Conservation (phyloP, 2,113 vertebrate species). For the Lophius piscatorius region DNA sequence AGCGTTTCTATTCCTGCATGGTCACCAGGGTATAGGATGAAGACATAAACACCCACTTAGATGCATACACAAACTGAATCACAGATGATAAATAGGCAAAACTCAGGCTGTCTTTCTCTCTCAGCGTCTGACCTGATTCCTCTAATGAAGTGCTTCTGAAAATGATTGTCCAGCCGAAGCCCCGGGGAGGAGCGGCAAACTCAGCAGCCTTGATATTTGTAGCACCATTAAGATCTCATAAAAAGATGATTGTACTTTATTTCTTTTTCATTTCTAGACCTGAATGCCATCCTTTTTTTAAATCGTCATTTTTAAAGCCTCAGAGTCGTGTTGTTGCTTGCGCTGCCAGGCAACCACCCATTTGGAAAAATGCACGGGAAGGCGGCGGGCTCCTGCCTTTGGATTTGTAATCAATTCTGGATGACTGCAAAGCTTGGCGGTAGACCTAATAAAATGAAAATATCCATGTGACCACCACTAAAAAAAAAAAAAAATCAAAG, state of each 20-base stretch:
- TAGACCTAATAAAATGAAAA: not conserved
- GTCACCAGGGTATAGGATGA: not conserved
- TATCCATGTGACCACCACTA: not conserved
- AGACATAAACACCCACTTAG: not conserved
- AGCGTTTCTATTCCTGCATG: not conserved
- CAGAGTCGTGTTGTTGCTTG: not conserved
- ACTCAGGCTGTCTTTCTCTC: not conserved
- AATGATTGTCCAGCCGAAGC: conserved; percentile 53
- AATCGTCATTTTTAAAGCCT: conserved; percentile 15
- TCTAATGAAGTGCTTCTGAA: conserved; percentile 66
- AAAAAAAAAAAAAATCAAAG: conserved; percentile 1
- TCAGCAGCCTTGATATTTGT: conserved; percentile 66
- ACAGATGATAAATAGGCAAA: not conserved
- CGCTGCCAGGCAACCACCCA: conserved; percentile 38
- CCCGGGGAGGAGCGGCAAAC: conserved; percentile 29
- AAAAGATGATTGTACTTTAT: conserved; percentile 55
- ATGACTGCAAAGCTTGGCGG: conserved; percentile 2
- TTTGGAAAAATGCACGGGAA: conserved; percentile 3
- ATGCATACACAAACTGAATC: conserved; percentile 15
- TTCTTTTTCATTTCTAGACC: conserved; percentile 44
- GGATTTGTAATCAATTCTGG: conserved; percentile 4
- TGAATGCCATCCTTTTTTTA: conserved; percentile 21
- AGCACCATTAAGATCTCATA: conserved; percentile 64
- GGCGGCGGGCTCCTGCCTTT: not conserved
- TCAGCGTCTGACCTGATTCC: conserved; percentile 66